Base-by-base conservation (phyloP, 2,888 invertebrate genomes). In the Philopedon plagiatum region DNA sequence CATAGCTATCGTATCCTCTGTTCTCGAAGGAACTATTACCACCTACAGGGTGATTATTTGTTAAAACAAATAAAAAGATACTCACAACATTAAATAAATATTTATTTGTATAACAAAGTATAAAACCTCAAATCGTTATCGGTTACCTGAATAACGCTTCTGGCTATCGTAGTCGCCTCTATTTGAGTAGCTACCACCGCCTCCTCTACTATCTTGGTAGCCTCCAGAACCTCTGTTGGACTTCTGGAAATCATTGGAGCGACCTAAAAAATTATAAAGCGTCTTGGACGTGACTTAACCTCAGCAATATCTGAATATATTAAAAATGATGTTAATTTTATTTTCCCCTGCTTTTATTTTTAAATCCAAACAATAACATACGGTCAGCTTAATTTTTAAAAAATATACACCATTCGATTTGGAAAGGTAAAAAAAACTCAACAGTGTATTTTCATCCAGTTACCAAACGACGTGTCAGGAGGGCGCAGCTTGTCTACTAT, bases 181-280 rank as follows among this genome's bases (percentile, higher is more conserved):
- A 23, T 18, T 49, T 9, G 68, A 61, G 29, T 51, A 51, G 18
- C 61, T 26, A 21, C 46, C 21, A n/a, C 76, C 70, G 18, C 76
- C 72, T 51, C 79, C 78, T 71, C 80, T 80, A 23, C 82, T 80
- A 51, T 62, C 75, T 57, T 78, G 77, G 81, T 82, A 71, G 81
- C 80, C 32, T 83, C 81, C 29, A 82, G 80, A 46, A 83, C 82
- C 9, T 83, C 82, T 66, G 81, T 60, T 66, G n/a, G 49, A 23
- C 9, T 49, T 39, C n/a, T 68, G 34, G 13, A 26, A 46, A 4
- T 21, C 29, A 26, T 11, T 54, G 9, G 54, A 23, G 1, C 54
- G 56, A 65, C 57, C 65, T 65, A 46, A 64, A 61, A 46, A 15
- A 39, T 26, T 26, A 26, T 26, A 26, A 26, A n/a, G n/a, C n/a